These are phyloP conservation scores for Gisinianus flammeolus DNA, from an alignment of 2,888 invertebrate genomes.

Conservation along the genomic window DNA sequence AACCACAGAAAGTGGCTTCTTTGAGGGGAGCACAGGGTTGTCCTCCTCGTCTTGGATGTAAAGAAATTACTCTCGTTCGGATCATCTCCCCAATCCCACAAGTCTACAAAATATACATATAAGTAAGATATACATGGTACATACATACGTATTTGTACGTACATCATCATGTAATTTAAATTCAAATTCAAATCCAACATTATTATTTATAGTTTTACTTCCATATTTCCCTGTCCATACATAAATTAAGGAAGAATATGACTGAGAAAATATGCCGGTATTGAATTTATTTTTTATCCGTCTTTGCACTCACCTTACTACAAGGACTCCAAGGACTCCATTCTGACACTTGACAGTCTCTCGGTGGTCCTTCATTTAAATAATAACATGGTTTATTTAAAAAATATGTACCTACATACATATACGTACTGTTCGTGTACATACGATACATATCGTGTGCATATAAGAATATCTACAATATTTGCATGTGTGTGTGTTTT, in stretches of 20 bases:
- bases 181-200: no score
- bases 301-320: conserved; percentile 65
- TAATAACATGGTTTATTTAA: conserved; percentile 1
- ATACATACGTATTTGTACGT: not conserved
- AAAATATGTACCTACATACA: no score
- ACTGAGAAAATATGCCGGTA: no score
- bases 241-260: no score
- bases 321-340: conserved; percentile 90
- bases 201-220: no score
- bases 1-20: conserved; percentile 88
- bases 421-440: no score
- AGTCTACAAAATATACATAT: conserved; percentile 67
- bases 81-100: conserved; percentile 89
- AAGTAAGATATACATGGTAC: not conserved
- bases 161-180: no score
- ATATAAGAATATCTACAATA: no score
- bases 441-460: no score
- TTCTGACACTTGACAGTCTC: conserved; percentile 82
- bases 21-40: conserved; percentile 80
- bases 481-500: no score
- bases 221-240: no score
- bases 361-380: conserved; percentile 66
- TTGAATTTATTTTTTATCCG: no score
- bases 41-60: conserved; percentile 80
- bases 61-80: conserved; percentile 77